Conservation (phyloP, 2,113 vertebrate species). For the Glaucomys volans region DNA sequence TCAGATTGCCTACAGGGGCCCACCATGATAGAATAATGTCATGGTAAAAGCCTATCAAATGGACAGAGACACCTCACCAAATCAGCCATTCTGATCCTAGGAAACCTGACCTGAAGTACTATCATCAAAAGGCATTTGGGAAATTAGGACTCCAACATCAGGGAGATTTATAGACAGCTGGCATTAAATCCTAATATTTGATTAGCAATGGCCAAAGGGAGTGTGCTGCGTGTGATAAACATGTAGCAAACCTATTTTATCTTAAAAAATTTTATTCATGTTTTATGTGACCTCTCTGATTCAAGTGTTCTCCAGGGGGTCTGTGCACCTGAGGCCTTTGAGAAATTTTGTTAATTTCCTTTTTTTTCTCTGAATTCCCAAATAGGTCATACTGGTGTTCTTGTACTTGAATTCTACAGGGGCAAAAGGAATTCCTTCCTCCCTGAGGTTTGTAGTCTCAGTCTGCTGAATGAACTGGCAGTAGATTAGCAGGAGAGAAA, state of each 20-base stretch:
- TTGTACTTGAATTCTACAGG: background rate
- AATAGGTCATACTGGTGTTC: background rate
- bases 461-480: background rate
- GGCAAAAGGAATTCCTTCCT: background rate
- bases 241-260: constrained; percentile 35
- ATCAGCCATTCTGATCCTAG: background rate
- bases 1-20: constrained; percentile 44
- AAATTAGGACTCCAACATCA: background rate
- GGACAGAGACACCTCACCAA: background rate
- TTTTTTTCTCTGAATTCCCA: background rate
- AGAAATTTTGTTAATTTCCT: background rate
- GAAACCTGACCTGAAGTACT: constrained; percentile 21
- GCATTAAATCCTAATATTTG: background rate
- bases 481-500: too few relatives aligned
- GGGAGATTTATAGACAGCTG: constrained; percentile 26
- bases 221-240: fast-evolving
- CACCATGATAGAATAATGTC: background rate
- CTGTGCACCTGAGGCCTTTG: background rate
- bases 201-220: background rate
- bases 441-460: background rate
- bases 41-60: background rate
- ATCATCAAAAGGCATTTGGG: constrained; percentile 38
- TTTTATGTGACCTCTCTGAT: background rate
- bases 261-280: constrained; percentile 31
- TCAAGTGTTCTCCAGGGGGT: background rate